Evolutionary conservation across 35 echinoderm and acorn worm species (phyloP).

Genomic region (Patiria miniata): DNA sequence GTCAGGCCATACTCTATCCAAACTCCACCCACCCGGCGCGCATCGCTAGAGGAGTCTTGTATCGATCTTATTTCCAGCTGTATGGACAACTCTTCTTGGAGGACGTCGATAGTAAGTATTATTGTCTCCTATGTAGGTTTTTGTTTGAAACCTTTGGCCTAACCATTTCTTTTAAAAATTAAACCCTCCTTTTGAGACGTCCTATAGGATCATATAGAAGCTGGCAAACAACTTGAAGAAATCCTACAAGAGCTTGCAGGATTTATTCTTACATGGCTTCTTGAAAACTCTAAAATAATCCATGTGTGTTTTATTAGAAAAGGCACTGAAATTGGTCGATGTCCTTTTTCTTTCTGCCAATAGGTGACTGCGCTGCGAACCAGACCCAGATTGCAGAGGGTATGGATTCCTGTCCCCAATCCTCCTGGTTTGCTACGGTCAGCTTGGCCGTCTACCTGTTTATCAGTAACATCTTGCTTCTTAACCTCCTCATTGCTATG

Average conservation of each 20-base stretch:
- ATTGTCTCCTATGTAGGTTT: no score
- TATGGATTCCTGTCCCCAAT: conserved; percentile 41
- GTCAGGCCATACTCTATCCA: conserved; percentile 66
- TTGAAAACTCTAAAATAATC: no score
- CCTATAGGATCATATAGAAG: no score
- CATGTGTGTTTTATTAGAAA: neutral
- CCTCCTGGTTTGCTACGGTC: conserved; percentile 41
- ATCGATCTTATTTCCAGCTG: conserved; percentile 71
- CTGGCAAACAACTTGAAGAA: no score
- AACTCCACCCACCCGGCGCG: conserved; percentile 10
- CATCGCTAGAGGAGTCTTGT: conserved; percentile 48
- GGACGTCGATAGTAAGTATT: neutral
- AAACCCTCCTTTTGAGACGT: no score
- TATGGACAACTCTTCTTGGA: conserved; percentile 83
- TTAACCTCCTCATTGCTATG: conserved; percentile 91
- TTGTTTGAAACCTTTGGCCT: no score
- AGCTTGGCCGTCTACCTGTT: conserved; percentile 69
- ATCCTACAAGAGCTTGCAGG: no score
- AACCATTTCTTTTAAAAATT: no score
- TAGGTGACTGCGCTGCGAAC: conserved; percentile 20
- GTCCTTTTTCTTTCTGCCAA: neutral
- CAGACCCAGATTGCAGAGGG: neutral
- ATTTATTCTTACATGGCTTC: no score
- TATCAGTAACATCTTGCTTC: conserved; percentile 68
- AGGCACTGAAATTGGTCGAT: neutral